phyloP scores from a whole-genome alignment of 2,888 invertebrate genomes.

The Amphimallon solstitiale region DNA sequence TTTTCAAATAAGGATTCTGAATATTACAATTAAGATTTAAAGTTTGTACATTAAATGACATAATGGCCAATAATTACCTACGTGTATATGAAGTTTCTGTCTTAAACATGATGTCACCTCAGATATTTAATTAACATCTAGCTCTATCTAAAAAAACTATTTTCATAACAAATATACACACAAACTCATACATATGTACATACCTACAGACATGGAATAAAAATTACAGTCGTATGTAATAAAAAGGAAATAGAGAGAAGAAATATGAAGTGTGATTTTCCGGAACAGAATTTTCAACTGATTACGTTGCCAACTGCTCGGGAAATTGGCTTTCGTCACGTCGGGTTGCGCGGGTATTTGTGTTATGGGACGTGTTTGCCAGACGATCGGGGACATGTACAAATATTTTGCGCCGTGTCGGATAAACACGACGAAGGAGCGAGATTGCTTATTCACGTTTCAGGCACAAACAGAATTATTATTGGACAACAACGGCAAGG shows the following conservation, averaged over 20 bases:
- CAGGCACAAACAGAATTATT: slow-evolving; percentile 32
- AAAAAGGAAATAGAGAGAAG: slow-evolving; percentile 29
- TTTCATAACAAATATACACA: background rate
- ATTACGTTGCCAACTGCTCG: slow-evolving; percentile 48
- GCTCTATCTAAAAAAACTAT: background rate
- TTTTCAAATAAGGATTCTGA: too few relatives aligned
- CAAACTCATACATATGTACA: background rate
- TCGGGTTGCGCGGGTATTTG: slow-evolving; percentile 54
- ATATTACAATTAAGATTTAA: too few relatives aligned
- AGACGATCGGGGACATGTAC: slow-evolving; percentile 48
- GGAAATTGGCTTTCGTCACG: slow-evolving; percentile 61
- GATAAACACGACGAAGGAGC: slow-evolving; percentile 55
- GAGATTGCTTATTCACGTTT: slow-evolving; percentile 50
- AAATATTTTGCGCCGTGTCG: slow-evolving; percentile 52
- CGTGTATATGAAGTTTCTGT: too few relatives aligned
- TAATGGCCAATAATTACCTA: too few relatives aligned
- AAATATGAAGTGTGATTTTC: slow-evolving; percentile 47
- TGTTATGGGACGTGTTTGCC: slow-evolving; percentile 49
- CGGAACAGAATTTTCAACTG: slow-evolving; percentile 47
- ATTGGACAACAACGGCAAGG: slow-evolving; percentile 19
- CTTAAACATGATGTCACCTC: too few relatives aligned
- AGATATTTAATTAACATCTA: too few relatives aligned
- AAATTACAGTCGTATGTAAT: slow-evolving; percentile 20
- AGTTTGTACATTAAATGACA: too few relatives aligned
- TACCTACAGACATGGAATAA: background rate